Conservation (phyloP, 2,113 vertebrate species). For the human (Homo sapiens) region DNA sequence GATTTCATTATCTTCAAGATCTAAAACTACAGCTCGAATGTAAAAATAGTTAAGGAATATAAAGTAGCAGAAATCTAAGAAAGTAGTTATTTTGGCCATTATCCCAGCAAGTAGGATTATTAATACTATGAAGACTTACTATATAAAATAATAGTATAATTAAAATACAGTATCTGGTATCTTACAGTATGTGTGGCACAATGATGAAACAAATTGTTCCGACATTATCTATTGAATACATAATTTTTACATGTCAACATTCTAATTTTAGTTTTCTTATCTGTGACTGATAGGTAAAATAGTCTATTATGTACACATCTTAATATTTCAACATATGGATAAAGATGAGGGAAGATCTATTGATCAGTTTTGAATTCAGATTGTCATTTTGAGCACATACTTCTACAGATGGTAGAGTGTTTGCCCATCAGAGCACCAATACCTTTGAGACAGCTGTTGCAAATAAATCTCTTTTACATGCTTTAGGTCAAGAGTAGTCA, state of each 20-base stretch:
- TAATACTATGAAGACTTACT: constrained; percentile 3
- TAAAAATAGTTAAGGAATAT: constrained; percentile 62
- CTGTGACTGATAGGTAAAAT: constrained; percentile 64
- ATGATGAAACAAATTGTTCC: constrained; percentile 40
- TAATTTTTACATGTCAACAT: constrained; percentile 26
- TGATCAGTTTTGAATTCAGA: constrained; percentile 92
- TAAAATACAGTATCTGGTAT: constrained; percentile 20
- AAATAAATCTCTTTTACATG: constrained; percentile 89
- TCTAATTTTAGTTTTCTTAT: constrained; percentile 32
- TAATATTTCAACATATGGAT: constrained; percentile 86
- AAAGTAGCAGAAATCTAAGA: constrained; percentile 34
- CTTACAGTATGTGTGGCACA: not conserved
- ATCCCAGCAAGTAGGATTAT: not conserved
- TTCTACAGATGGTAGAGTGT: constrained; percentile 91
- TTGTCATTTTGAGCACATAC: constrained; percentile 92
- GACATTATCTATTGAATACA: constrained; percentile 32
- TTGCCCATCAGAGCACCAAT: constrained; percentile 88
- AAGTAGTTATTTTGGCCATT: constrained; percentile 55
- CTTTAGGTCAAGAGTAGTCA: constrained; percentile 93
- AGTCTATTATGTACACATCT: constrained; percentile 59
- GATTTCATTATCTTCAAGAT: not conserved
- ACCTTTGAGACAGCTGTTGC: constrained; percentile 92
- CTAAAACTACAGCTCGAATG: constrained; percentile 10
- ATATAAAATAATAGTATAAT: not conserved
- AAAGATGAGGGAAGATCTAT: constrained; percentile 85